Percentiles rank a stretch among this genome's conserved stretches.
Conservation (phyloP, 2,888 invertebrate species). For the Euzophera pinguis region DNA sequence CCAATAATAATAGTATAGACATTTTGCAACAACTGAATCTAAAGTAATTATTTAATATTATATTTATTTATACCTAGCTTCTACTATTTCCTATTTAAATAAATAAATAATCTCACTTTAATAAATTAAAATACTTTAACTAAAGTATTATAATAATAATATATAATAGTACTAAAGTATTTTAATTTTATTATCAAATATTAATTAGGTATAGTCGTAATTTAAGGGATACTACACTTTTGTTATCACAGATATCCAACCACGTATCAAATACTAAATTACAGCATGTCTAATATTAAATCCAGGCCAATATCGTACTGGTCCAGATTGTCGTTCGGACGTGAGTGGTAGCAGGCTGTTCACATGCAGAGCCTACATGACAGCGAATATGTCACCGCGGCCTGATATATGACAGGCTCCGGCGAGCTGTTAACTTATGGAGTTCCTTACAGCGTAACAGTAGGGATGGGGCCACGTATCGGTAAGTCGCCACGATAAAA, state of each 20-base stretch:
- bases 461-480: slow-evolving; percentile 35
- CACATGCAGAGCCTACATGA: slow-evolving; percentile 60
- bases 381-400: slow-evolving; percentile 61
- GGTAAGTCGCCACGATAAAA: neutral
- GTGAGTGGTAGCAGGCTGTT: slow-evolving; percentile 7
- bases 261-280: neutral
- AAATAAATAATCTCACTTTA: too few species aligned
- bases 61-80: too few species aligned
- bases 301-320: slow-evolving; percentile 13
- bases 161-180: too few species aligned
- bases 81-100: too few species aligned
- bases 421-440: slow-evolving; percentile 71
- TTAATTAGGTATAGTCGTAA: too few species aligned
- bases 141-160: too few species aligned
- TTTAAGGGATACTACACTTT: too few species aligned
- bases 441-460: slow-evolving; percentile 44
- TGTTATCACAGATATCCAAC: neutral
- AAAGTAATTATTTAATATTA: too few species aligned
- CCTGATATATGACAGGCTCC: slow-evolving; percentile 69
- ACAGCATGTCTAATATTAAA: neutral
- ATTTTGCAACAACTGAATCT: too few species aligned
- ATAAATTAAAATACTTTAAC: too few species aligned
- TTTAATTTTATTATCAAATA: too few species aligned
- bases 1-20: too few species aligned
- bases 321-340: slow-evolving; percentile 17